phyloP scores from a whole-genome alignment of 1,140 invertebrate genomes.

The Bombus pascuorum region DNA sequence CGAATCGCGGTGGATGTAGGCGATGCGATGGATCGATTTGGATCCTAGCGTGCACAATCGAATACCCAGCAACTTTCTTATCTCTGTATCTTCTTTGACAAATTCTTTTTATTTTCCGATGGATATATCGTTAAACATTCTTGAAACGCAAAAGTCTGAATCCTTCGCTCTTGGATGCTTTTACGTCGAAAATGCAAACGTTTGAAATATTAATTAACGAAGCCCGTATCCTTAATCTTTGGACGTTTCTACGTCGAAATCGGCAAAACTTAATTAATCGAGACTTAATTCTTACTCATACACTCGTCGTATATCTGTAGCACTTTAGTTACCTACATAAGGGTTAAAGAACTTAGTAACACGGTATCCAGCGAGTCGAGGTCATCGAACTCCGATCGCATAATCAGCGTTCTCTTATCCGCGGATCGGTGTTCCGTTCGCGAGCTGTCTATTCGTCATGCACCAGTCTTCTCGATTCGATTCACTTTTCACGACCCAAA shows the following conservation, averaged over 20 bases:
- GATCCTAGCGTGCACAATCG: background rate
- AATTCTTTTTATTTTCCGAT: background rate
- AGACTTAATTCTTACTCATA: too few species aligned
- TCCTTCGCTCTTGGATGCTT: too few species aligned
- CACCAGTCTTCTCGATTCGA: conserved; percentile 10
- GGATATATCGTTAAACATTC: too few species aligned
- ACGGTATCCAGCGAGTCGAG: conserved; percentile 72
- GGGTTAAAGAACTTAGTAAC: conserved; percentile 39
- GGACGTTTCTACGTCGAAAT: too few species aligned
- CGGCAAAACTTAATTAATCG: too few species aligned
- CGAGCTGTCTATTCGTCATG: background rate
- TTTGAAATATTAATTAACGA: too few species aligned
- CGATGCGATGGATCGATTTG: background rate
- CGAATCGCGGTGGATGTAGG: background rate
- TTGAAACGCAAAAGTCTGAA: too few species aligned
- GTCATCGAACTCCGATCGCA: conserved; percentile 68
- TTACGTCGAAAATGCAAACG: too few species aligned
- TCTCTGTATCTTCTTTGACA: too few species aligned
- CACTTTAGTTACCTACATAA: background rate
- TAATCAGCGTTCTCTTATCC: conserved; percentile 9
- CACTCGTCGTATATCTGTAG: too few species aligned
- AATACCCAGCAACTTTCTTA: background rate
- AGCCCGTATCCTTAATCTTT: too few species aligned
- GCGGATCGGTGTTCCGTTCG: conserved; percentile 1
- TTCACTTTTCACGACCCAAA: conserved; percentile 41